Evolutionary conservation across 37 sponge, comb jelly and placozoan species (phyloP), one percentile per base, ranked within the genome.

Genomic region (Ephydatia muelleri): DNA sequence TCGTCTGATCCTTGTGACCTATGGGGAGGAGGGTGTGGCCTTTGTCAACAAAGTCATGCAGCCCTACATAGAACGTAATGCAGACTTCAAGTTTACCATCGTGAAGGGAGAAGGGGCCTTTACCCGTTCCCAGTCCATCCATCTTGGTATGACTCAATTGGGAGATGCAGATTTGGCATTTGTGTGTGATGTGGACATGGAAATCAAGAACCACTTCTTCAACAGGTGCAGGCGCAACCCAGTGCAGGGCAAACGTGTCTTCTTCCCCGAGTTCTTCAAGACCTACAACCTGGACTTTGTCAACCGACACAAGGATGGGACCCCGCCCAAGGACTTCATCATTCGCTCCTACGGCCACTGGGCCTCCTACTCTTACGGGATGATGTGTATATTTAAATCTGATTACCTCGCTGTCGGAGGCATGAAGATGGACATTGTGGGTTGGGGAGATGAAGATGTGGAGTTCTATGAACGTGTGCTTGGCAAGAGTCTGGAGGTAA

Each of bases 371-470:
- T 83, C 90, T 11, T 93, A 71, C 65, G 94, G 94, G 6, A 93
- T 93, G 94, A 40, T 87, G n/a, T 93, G 94, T 68, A 81, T 93
- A 30, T 93, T 90, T 77, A 89, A 93, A 76, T 87, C 88, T 32
- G 94, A 93, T 74, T 93, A 93, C 65, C 48, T 38, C 0, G 65
- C 80, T 5, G 74, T 78, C 0, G 91, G 92, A 28, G 91, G 91
- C 0, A 82, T 93, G 67, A 67, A 93, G 68, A 84, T 65, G 16
- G 75, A 83, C 72, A 90, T 90, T 26, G 71, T 37, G 1, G 94
- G 94, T 2, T 93, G 94, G 94, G 94, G 94, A 2, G 87, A 83
- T 0, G 94, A 93, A 66, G 94, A 93, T 77, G 91, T 93, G 5
- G 71, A 86, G 9, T 76, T 93, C n/a, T 90, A 83, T 37, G 66